Evolutionary conservation across 2,888 invertebrate species (phyloP), one percentile per base, ranked within the genome.

Genomic region (Pristionchus fissidentatus): DNA sequence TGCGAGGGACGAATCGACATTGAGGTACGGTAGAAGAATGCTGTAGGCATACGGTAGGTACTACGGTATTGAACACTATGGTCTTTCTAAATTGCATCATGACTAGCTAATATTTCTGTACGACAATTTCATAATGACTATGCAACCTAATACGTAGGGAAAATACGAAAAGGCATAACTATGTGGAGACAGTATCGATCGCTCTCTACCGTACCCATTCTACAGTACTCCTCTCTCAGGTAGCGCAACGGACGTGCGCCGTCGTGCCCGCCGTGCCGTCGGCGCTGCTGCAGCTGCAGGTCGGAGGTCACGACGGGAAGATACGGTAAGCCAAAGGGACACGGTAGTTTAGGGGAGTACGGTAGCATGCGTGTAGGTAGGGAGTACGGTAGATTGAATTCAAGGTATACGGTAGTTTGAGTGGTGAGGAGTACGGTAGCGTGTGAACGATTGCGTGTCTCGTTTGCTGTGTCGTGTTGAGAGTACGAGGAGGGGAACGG

Each of bases 241-340:
- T 75, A 1, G 38, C 66, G 1, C 38, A 38, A 13, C 43, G 46
- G 29, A 46, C 75, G 0, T 15, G 26, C 3, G 43, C 46, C 19
- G 29, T 46, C 46, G 75, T 75, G 22, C 75, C 75, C 0, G 43
- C 75, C 26, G 19, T 35, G 7, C 75, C 75, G 22, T 75, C 75
- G 19, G 35, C 46, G 15, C 46, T 75, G 46, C 43, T 75, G 29
- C 43, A 46, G 13, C 26, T 75, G 75, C 46, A 46, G 15, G 43
- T 75, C 3, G 75, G 43, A 29, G 75, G 75, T 4, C 38, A 66
- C 8, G 29, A 46, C 8, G 41, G 26, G 41, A 41, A 43, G 29
- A 5, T 66, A 29, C 32, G 60, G 60, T 66, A 32, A n/a, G 62
- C 35, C 7, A 60, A 1, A 26, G 15, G 57, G 13, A 3, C 26